A percentile compares a stretch with the other conserved stretches of the same genome.
These are phyloP conservation scores for Sminthurides aquaticus DNA, from an alignment of 2,888 invertebrate genomes.

Conservation along the genomic window DNA sequence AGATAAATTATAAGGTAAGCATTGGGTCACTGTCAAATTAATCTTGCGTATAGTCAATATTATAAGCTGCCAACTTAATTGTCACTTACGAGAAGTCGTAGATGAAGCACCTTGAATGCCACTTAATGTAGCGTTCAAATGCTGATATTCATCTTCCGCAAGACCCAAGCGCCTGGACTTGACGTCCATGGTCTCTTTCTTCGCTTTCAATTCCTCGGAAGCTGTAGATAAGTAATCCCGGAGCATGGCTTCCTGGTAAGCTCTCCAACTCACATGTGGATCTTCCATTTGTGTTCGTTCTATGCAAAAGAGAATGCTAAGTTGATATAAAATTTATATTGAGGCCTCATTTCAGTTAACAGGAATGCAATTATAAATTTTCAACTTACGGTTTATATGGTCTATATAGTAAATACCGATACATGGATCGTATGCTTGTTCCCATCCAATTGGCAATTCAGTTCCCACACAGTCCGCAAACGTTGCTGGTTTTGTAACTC, in stretches of 20 bases:
- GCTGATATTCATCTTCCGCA: constrained; percentile 93
- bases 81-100: constrained; percentile 42
- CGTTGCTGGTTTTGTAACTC: constrained; percentile 91
- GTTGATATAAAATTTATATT: background rate
- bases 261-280: constrained; percentile 92
- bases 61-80: no score
- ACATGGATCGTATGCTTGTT: constrained; percentile 87
- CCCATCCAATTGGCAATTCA: constrained; percentile 95
- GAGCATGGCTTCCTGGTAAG: constrained; percentile 92
- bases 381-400: constrained; percentile 83
- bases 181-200: constrained; percentile 91
- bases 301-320: constrained; percentile 49
- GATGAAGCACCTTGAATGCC: constrained; percentile 42
- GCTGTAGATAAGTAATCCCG: constrained; percentile 92
- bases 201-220: constrained; percentile 83
- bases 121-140: constrained; percentile 74
- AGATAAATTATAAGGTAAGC: no score
- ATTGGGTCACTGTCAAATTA: no score
- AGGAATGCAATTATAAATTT: background rate
- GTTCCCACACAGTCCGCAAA: constrained; percentile 97
- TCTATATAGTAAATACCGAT: constrained; percentile 95
- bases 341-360: no score
- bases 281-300: constrained; percentile 94
- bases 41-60: no score
- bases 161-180: constrained; percentile 87